Evolutionary conservation across 2,888 invertebrate genomes (phyloP), one percentile per base, ranked within the genome.

Genomic region (Dryococelus australis): DNA sequence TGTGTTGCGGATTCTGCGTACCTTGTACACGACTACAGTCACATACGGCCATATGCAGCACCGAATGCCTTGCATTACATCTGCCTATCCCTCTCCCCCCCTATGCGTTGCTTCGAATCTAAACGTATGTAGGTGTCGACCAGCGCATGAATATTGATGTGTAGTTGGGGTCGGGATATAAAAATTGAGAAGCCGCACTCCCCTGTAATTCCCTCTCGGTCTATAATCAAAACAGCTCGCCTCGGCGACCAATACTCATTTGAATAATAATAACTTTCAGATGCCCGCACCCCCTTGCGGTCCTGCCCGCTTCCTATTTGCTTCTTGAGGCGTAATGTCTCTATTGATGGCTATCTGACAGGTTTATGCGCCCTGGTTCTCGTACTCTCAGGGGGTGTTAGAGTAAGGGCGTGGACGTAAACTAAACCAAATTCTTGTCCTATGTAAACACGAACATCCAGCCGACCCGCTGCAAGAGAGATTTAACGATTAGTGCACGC

Each of bases 141-240:
- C 65, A 20, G 65, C 65, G n/a, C 65, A 65, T 65, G 65, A 65
- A 65, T 65, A 65, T 65, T 65, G 65, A 65, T 65, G 65, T 65
- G 65, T 2, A 6, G 65, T 65, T 24, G 16, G 20, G 51, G 20
- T 65, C 20, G 65, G 65, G 6, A 65, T 24, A 20, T 65, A 65
- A 65, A 65, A 65, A 65, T 65, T 16, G 24, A n/a, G n/a, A 20
- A 65, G 65, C 65, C 65, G 65, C n/a, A 3, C 65, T 8, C n/a
- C 65, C 65, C n/a, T 24, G 24, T 24, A 16, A 16, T 65, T 65
- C 65, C 65, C 65, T 65, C 65, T n/a, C 65, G 65, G 65, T n/a
- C 65, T n/a, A 65, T 65, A 65, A 65, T 65, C 65, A 65, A 65
- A 65, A 65, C 65, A 5, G 65, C 65, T n/a, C 24, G 65, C 65